Evolutionary conservation across 2,888 invertebrate genomes (phyloP), one percentile per base, ranked within the genome.

Genomic region (Dasysyrphus tricinctus): DNA sequence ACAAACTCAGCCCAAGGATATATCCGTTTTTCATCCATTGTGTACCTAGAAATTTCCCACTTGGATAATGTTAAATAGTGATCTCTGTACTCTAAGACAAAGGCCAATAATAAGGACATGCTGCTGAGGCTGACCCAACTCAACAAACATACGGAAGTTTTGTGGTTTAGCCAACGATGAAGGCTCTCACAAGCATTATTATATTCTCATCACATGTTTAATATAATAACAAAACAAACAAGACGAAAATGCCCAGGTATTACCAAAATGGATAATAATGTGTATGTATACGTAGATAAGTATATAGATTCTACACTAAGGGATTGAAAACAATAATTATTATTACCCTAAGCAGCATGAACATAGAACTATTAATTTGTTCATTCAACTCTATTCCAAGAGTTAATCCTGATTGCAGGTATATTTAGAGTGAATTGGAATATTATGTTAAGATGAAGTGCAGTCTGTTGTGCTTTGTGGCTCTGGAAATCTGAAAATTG

Each of bases 221-320:
- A 44, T 44, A 51, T 24, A 51, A 51, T 14, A 51, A 51, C 24
- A 51, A 29, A 29, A 3, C 51, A 24, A 29, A 51, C 51, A 51
- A 29, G 51, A 51, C 6, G 51, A 51, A 51, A 51, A 51, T 51
- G 24, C 12, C 29, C 51, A 29, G 51, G 51, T 51, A 44, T 51
- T 51, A 51, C 1, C 7, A 49, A 12, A 51, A 5, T 6, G 24
- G 29, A 24, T 51, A 49, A 49, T 19, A 49, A 49, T 24, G 24
- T 24, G 3, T 49, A 14, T 14, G 49, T 19, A 19, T 37, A 37
- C 1, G 12, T 39, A 5, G 5, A 1, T 5, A 14, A 1, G 8
- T 42, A 14, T 14, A 5, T 14, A 42, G 12, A n/a, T 44, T 44
- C 44, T 44, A n/a, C 3, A 47, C 47, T 16, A 9, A 11, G 47